Evolutionary conservation across 1,140 invertebrate genomes (phyloP).

Genomic region (Paralvinella palmiformis): DNA sequence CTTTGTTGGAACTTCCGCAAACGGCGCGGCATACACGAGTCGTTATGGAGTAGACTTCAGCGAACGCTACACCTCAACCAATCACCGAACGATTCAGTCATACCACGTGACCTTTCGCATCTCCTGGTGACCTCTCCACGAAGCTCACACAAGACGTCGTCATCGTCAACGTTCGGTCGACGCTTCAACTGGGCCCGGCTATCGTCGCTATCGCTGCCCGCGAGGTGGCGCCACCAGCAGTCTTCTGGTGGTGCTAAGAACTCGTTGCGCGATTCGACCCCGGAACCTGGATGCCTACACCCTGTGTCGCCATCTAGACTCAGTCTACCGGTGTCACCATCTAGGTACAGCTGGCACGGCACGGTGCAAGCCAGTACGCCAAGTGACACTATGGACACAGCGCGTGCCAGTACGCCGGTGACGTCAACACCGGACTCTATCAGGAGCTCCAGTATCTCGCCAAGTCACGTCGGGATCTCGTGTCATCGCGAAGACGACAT

Average conservation of each 20-base stretch:
- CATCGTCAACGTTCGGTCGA: background rate
- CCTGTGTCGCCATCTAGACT: no score
- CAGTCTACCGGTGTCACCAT: no score
- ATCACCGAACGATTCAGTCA: background rate
- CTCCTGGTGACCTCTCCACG: no score
- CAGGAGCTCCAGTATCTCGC: background rate
- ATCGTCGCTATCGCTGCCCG: no score
- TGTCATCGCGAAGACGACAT: background rate
- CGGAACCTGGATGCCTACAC: background rate
- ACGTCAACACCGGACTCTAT: background rate
- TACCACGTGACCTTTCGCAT: no score
- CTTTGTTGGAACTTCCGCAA: constrained; percentile 13
- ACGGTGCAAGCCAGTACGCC: background rate
- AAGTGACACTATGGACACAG: background rate
- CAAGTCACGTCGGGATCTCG: background rate
- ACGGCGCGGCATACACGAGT: constrained; percentile 1
- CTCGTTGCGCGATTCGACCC: background rate
- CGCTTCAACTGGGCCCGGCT: background rate
- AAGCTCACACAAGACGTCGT: no score
- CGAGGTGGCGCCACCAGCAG: background rate
- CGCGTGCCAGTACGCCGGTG: no score
- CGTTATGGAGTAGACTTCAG: constrained; percentile 9
- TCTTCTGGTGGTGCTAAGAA: no score
- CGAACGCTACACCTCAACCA: constrained; percentile 3
- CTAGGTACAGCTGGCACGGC: background rate